phyloP scores from a whole-genome alignment of 2,888 invertebrate genomes.

The Drosophila nr. perissopoda region DNA sequence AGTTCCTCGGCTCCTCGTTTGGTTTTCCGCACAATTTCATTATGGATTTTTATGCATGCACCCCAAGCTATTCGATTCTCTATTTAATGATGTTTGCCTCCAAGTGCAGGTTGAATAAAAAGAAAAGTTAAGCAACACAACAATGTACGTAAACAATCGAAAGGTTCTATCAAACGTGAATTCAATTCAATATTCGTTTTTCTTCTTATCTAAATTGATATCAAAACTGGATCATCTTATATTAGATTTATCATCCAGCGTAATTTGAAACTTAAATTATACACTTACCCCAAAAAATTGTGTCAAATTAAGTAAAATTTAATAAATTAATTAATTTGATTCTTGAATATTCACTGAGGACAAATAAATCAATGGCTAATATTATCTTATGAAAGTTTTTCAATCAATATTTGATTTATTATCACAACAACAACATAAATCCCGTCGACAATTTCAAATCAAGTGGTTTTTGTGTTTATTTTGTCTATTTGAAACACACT shows the following conservation, averaged over 20 bases:
- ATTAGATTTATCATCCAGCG: not conserved
- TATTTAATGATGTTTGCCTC: conserved; percentile 5
- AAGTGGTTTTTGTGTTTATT: not conserved
- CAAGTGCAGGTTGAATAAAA: not conserved
- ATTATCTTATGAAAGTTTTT: not conserved
- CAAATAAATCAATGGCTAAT: not conserved
- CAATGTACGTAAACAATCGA: not conserved
- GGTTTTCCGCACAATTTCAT: conserved; percentile 68
- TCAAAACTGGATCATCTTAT: not conserved
- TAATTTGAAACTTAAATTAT: not conserved
- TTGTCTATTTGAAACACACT: not conserved
- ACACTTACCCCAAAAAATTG: not conserved
- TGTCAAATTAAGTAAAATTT: not conserved
- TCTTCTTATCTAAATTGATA: not conserved
- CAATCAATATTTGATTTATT: not conserved
- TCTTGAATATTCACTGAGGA: not conserved
- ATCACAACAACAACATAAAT: too few species aligned
- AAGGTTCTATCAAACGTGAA: not conserved
- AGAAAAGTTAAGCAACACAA: not conserved
- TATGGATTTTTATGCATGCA: conserved; percentile 57
- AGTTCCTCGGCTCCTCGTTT: conserved; percentile 16
- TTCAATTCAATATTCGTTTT: not conserved
- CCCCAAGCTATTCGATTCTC: conserved; percentile 25
- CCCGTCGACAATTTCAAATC: not conserved
- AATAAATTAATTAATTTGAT: not conserved